Evolutionary conservation across 2,888 invertebrate genomes (phyloP).

Genomic region (Drosophila parthenogenetica): DNA sequence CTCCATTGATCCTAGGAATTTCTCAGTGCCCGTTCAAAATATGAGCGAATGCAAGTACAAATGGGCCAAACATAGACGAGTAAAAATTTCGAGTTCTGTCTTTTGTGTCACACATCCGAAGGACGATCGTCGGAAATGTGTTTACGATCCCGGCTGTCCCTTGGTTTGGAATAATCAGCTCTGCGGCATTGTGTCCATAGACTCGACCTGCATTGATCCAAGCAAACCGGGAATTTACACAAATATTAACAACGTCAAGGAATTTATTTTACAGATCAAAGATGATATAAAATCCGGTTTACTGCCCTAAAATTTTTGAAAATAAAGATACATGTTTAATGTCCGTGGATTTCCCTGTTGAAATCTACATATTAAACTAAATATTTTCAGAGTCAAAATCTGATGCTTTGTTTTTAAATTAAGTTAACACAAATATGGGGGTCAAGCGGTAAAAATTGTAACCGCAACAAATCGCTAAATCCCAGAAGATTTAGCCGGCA

Average conservation of each 20-base stretch:
- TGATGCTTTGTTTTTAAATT: no score
- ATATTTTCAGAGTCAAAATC: no score
- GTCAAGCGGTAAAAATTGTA: neutral
- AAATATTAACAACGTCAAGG: constrained; percentile 10
- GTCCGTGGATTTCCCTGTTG: no score
- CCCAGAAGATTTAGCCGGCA: neutral
- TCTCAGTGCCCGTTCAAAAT: neutral
- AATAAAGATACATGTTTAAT: neutral
- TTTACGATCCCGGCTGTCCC: constrained; percentile 44
- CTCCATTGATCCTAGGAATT: constrained; percentile 1
- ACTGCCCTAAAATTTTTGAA: neutral
- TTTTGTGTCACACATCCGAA: constrained; percentile 26
- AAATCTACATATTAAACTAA: no score
- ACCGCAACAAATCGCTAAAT: constrained; percentile 1
- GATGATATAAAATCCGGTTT: neutral
- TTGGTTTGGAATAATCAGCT: constrained; percentile 25
- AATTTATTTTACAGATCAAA: neutral
- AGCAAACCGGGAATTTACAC: constrained; percentile 33
- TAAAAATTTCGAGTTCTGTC: neutral
- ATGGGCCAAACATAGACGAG: neutral
- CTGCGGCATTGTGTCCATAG: constrained; percentile 39
- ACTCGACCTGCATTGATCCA: constrained; percentile 22
- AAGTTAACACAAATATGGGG: no score
- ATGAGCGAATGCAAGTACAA: neutral
- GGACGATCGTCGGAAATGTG: constrained; percentile 11